These are phyloP conservation scores for Pangasius mekongensis DNA, from an alignment of 2,797 vertebrate genomes.

Conservation along the genomic window DNA sequence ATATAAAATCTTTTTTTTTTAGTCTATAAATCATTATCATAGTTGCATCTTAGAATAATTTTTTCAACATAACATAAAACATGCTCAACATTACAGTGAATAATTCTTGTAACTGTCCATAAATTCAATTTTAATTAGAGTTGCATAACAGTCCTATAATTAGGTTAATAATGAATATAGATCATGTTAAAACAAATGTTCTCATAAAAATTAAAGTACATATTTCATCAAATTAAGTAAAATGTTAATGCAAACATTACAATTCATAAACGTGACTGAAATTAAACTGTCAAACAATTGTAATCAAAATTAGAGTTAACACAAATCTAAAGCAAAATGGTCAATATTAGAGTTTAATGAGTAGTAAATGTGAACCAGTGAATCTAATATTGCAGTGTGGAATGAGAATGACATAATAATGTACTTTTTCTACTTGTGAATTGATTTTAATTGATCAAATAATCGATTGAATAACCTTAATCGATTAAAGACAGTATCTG, in stretches of 20 bases:
- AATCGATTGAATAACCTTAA: neutral
- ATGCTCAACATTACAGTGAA: neutral
- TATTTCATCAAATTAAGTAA: neutral
- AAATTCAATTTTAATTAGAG: neutral
- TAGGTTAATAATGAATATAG: neutral
- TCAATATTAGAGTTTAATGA: neutral
- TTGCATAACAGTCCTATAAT: neutral
- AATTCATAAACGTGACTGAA: neutral
- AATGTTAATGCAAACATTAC: too few species aligned
- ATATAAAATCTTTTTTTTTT: neutral
- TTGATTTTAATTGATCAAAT: neutral
- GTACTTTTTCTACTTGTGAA: neutral
- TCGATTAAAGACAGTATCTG: neutral
- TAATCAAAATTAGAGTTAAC: neutral
- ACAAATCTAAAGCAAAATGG: neutral
- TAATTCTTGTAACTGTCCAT: neutral
- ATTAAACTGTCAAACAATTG: neutral
- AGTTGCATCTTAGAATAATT: neutral
- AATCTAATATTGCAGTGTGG: neutral
- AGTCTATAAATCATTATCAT: neutral
- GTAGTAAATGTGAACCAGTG: neutral
- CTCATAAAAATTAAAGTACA: neutral
- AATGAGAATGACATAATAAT: neutral
- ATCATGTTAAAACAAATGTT: neutral
- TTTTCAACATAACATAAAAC: neutral